Evolutionary conservation across 2,113 vertebrate species (phyloP), one percentile per base, ranked within the genome.

Genomic region (Callocephalon fimbriatum): DNA sequence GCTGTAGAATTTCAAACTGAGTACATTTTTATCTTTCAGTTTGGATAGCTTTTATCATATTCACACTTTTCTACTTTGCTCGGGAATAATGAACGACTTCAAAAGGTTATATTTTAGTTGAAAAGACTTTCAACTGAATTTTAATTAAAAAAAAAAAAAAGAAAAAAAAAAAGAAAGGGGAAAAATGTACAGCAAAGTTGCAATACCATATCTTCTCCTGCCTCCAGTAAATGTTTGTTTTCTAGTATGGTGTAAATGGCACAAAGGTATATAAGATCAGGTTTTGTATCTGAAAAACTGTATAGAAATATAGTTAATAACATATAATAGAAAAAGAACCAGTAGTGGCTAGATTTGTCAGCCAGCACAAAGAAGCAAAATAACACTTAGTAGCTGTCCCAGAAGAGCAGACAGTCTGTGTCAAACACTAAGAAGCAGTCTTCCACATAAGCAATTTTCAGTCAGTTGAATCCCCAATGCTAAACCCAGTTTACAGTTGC

Each of bases 81-180:
- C 6, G 10, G 37, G 32, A 96, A 95, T 93, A 92, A 92, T 56
- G 67, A 94, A 92, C 4, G 0, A 88, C 86, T 96, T 96, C 90
- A 93, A 92, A 97, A 95, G 78, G 61, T 94, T 93, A 44, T 88
- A 81, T 78, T 92, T 94, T 92, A 78, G 54, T 76, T 90, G 65
- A 93, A 95, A 86, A 72, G 47, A 44, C 35, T 91, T 94, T 63
- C 50, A 88, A 83, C 59, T 90, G 91, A 93, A 79, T 93, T 94
- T 91, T 82, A 75, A 80, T 73, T 65, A 2, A n/a, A 48, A 51
- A 48, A 73, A 48, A 29, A 51, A 68, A 4, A 7, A 35, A n/a
- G n/a, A 0, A 10, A 37, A 40, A 26, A 59, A 71, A 79, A 38
- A 38, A 38, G 38, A 38, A 38, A 38, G 1, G 2, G 5, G 14